A percentile compares a stretch with the other conserved stretches of the same genome.
Conservation (phyloP, 2,888 invertebrate genomes). For the Coelinius sp. region DNA sequence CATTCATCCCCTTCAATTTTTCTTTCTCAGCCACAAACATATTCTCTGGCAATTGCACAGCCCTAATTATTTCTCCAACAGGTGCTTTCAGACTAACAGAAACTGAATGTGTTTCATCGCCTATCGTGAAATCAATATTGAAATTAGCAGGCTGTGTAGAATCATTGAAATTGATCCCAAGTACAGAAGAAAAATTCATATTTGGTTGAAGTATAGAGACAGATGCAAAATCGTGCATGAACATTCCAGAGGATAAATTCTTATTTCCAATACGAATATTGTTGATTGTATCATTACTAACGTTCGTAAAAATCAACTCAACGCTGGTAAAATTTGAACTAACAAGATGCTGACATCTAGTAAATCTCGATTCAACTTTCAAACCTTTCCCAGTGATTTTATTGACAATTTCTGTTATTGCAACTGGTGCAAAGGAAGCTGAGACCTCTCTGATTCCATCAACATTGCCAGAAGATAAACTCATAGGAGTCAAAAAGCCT, state of each 20-base stretch:
- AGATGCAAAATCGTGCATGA: conserved; percentile 82
- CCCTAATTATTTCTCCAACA: conserved; percentile 89
- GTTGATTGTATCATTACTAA: conserved; percentile 76
- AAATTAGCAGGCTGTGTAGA: conserved; percentile 90
- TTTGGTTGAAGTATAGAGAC: conserved; percentile 78
- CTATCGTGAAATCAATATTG: conserved; percentile 77
- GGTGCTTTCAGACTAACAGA: conserved; percentile 81
- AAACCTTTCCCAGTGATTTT: conserved; percentile 82
- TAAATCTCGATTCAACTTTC: conserved; percentile 78
- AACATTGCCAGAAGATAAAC: conserved; percentile 53
- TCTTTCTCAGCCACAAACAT: conserved; percentile 82
- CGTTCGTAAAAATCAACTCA: conserved; percentile 85
- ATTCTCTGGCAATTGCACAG: conserved; percentile 81
- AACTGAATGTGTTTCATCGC: conserved; percentile 59
- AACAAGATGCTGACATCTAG: conserved; percentile 85
- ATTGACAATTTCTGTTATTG: conserved; percentile 78
- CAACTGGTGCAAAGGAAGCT: conserved; percentile 75
- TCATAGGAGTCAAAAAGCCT: conserved; percentile 81
- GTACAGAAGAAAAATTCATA: conserved; percentile 76
- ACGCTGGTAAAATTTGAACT: conserved; percentile 87
- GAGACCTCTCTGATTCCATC: conserved; percentile 72
- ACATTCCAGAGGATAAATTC: conserved; percentile 81
- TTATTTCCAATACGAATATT: conserved; percentile 82
- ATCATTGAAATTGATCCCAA: conserved; percentile 95
- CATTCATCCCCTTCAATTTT: conserved; percentile 93